phyloP scores from a whole-genome alignment of 2,888 invertebrate genomes.

The Marasmarcha lunaedactyla region DNA sequence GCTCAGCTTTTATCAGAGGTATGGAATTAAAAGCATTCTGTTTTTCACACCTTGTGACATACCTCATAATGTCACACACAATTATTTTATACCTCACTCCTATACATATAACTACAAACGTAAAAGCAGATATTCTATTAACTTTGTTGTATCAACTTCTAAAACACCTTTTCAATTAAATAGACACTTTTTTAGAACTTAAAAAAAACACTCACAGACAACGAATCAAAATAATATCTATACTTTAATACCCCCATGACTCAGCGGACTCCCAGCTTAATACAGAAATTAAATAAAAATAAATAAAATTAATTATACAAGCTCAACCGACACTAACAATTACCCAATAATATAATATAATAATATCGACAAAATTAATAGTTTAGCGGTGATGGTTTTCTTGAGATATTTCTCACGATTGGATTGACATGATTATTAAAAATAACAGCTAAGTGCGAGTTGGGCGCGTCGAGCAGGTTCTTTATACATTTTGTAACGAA shows the following conservation, averaged over 20 bases:
- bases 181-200: too few relatives aligned
- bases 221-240: background rate
- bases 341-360: conserved; percentile 48
- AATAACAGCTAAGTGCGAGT: conserved; percentile 20
- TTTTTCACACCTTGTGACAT: too few relatives aligned
- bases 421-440: conserved; percentile 63
- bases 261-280: conserved; percentile 47
- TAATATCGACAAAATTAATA: conserved; percentile 51
- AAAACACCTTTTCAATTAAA: too few relatives aligned
- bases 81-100: too few relatives aligned
- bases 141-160: too few relatives aligned
- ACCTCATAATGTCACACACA: too few relatives aligned
- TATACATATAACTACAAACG: too few relatives aligned
- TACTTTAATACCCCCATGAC: conserved; percentile 14
- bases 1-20: too few relatives aligned
- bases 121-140: too few relatives aligned
- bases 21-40: too few relatives aligned
- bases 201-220: background rate
- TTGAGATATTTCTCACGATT: conserved; percentile 59
- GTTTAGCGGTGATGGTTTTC: conserved; percentile 28
- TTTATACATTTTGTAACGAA: too few relatives aligned
- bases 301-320: conserved; percentile 52
- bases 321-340: conserved; percentile 49
- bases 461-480: conserved; percentile 10
- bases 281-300: conserved; percentile 44